Evolutionary conservation across 1,140 invertebrate genomes (phyloP).

Genomic region (Orchestia grillus): DNA sequence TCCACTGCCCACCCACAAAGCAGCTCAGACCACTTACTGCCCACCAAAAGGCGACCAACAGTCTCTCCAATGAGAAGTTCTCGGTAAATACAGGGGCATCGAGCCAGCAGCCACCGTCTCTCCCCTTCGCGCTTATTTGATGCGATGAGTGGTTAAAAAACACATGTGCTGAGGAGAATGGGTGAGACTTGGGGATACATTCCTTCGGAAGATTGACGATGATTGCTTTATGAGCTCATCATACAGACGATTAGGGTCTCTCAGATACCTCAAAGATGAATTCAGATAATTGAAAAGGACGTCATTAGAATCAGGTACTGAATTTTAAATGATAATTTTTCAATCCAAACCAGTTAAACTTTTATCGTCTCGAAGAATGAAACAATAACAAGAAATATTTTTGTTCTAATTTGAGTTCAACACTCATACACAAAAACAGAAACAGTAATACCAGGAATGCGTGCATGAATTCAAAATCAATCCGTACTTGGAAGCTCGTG

Average conservation of each 20-base stretch:
- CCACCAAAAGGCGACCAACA: not conserved
- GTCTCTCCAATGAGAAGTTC: not conserved
- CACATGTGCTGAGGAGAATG: not conserved
- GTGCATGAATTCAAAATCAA: not conserved
- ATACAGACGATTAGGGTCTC: not conserved
- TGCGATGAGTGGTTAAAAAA: not conserved
- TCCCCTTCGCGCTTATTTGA: not conserved
- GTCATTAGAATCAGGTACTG: not conserved
- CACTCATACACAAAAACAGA: not conserved
- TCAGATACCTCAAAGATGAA: not conserved
- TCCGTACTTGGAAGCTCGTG: not conserved
- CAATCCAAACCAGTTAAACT: not conserved
- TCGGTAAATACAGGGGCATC: slow-evolving; percentile 23
- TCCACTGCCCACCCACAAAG: slow-evolving; percentile 26
- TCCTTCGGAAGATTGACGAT: not conserved
- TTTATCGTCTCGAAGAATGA: not conserved
- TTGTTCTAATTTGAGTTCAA: not conserved
- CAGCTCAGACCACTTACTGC: slow-evolving; percentile 15
- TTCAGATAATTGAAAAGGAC: not conserved
- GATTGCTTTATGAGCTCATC: not conserved
- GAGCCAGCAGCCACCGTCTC: not conserved
- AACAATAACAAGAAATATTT: not conserved
- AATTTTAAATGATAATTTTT: not conserved
- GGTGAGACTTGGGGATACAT: not conserved
- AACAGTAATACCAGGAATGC: not conserved